Conservation (phyloP, 2,113 vertebrate genomes). For the Alouatta palliata region DNA sequence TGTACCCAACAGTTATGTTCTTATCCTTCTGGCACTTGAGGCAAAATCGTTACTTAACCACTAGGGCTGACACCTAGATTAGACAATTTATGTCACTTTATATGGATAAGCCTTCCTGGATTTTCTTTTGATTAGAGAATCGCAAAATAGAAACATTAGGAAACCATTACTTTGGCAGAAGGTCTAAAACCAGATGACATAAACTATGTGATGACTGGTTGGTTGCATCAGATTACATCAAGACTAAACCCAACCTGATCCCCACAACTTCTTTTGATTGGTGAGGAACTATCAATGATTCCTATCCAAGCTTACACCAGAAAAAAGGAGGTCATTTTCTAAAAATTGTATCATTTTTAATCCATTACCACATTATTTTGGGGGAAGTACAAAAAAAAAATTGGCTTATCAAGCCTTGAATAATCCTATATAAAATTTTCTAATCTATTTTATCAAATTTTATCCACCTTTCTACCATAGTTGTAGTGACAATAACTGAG, state of each 20-base stretch:
- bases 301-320: not conserved
- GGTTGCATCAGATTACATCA: not conserved
- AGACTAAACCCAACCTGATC: not conserved
- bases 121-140: conserved; percentile 13
- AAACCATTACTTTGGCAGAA: not conserved
- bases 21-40: not conserved
- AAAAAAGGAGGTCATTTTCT: not conserved
- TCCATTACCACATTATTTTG: not conserved
- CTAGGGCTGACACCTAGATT: not conserved
- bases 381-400: not conserved
- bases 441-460: conserved; percentile 42
- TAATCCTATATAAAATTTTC: not conserved
- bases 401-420: not conserved
- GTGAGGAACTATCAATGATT: not conserved
- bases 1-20: not conserved
- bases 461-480: conserved; percentile 54
- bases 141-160: not conserved
- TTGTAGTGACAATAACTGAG: not conserved
- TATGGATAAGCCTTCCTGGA: not conserved
- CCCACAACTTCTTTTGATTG: not conserved
- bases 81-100: not conserved
- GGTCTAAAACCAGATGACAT: not conserved
- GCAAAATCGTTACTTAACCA: not conserved
- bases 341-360: not conserved
- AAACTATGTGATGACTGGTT: not conserved